phyloP scores from a whole-genome alignment of 2,797 vertebrate species.

The Pantherophis alleghaniensis region DNA sequence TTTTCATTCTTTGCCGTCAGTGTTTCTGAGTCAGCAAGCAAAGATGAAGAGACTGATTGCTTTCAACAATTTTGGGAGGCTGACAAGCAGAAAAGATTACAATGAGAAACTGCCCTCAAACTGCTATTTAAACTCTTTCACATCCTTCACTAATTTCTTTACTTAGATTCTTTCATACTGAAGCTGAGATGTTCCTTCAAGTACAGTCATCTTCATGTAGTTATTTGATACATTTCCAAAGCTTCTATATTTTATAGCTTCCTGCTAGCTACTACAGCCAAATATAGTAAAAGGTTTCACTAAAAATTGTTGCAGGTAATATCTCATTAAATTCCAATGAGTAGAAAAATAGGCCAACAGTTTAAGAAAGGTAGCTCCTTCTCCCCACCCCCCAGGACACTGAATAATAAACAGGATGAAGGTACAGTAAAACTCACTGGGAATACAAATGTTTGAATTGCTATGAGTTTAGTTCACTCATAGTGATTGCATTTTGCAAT shows the following conservation, averaged over 20 bases:
- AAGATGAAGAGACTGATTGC: background rate
- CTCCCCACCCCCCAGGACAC: background rate
- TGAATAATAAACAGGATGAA: background rate
- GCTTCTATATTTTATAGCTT: background rate
- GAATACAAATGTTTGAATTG: background rate
- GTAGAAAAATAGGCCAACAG: background rate
- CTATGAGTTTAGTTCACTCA: background rate
- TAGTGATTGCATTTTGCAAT: background rate
- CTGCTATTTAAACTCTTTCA: background rate
- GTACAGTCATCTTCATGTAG: background rate
- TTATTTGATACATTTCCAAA: background rate
- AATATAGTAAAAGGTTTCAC: background rate
- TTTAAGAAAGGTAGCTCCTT: background rate
- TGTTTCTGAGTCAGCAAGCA: background rate
- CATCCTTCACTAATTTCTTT: background rate
- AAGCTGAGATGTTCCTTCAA: background rate
- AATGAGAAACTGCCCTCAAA: background rate
- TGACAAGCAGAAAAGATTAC: background rate
- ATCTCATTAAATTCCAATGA: background rate
- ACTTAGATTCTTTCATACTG: background rate
- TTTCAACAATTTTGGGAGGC: background rate
- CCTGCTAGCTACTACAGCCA: background rate
- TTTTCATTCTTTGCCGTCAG: background rate
- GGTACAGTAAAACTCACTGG: background rate
- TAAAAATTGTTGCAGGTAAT: background rate